phyloP scores from a whole-genome alignment of 2,113 vertebrate species.

The Equus przewalskii region DNA sequence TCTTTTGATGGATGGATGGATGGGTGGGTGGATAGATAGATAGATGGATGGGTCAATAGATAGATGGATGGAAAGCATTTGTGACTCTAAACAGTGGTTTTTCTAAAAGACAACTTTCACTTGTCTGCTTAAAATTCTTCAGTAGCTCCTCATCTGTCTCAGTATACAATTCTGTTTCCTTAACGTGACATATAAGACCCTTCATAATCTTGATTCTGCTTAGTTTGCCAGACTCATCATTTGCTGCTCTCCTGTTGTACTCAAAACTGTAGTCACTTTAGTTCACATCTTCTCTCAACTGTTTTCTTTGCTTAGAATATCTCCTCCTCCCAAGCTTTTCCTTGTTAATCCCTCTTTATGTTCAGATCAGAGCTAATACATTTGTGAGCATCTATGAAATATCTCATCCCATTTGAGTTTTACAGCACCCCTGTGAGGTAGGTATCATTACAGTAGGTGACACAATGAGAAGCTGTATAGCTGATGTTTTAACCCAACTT shows the following conservation, averaged over 20 bases:
- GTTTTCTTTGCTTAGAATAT: neutral
- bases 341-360: neutral
- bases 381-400: neutral
- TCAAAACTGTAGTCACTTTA: neutral
- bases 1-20: neutral
- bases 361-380: neutral
- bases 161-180: neutral
- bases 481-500: slow-evolving; percentile 24
- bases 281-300: neutral
- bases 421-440: neutral
- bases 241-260: neutral
- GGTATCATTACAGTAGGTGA: neutral
- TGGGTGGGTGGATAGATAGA: neutral
- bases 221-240: neutral
- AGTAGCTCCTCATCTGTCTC: neutral
- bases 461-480: neutral
- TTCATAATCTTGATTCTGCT: neutral
- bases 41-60: neutral
- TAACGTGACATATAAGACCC: neutral
- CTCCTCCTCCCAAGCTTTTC: neutral
- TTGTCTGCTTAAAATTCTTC: slow-evolving; percentile 10
- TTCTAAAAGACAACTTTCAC: neutral
- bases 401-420: neutral
- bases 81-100: neutral
- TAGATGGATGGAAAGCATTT: neutral